Evolutionary conservation across 1,140 invertebrate genomes (phyloP).

Genomic region (Nebria ingens): DNA sequence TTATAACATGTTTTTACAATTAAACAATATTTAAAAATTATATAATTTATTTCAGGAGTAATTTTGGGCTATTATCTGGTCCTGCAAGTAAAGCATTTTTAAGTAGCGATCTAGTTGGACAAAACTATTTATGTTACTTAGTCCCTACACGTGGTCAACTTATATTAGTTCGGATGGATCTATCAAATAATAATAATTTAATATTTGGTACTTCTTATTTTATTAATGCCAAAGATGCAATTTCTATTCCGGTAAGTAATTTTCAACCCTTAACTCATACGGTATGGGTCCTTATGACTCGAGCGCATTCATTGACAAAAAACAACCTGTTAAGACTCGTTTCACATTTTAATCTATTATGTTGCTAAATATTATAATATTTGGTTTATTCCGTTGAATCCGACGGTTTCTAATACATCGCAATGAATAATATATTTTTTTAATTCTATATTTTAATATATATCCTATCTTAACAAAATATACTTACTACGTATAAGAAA

Average conservation of each 20-base stretch:
- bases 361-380: too few relatives aligned
- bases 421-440: too few relatives aligned
- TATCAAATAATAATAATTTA: slow-evolving; percentile 51
- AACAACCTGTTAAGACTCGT: too few relatives aligned
- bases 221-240: slow-evolving; percentile 74
- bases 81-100: slow-evolving; percentile 70
- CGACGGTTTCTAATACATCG: too few relatives aligned
- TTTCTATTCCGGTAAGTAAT: slow-evolving; percentile 53
- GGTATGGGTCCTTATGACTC: too few relatives aligned
- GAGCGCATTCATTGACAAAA: too few relatives aligned
- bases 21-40: background rate
- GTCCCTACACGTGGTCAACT: slow-evolving; percentile 55
- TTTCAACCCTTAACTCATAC: background rate
- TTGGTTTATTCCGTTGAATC: too few relatives aligned
- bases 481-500: too few relatives aligned
- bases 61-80: slow-evolving; percentile 26
- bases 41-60: slow-evolving; percentile 32
- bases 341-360: too few relatives aligned
- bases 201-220: slow-evolving; percentile 64
- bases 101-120: slow-evolving; percentile 69
- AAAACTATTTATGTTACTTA: slow-evolving; percentile 75
- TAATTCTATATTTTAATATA: slow-evolving; percentile 14
- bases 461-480: too few relatives aligned
- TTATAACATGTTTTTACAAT: background rate
- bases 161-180: slow-evolving; percentile 63